Evolutionary conservation across 2,888 invertebrate species (phyloP).

Genomic region (Drosophila helvetica): DNA sequence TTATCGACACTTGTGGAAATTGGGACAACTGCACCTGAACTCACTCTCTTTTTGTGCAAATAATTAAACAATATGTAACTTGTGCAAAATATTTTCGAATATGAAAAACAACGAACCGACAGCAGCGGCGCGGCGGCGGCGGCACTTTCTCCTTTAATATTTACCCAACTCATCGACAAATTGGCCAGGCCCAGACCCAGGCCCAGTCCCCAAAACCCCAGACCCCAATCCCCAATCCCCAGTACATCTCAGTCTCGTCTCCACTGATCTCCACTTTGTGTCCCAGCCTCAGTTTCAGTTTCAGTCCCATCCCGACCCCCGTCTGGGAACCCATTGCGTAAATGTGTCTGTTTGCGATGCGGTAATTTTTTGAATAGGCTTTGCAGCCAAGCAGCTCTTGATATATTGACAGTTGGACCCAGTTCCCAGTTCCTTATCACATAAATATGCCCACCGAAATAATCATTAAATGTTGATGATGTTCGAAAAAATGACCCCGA

Average conservation of each 20-base stretch:
- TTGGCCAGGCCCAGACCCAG: conserved; percentile 50
- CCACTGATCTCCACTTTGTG: conserved; percentile 5
- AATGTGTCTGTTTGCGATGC: conserved; percentile 52
- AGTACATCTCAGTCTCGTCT: conserved; percentile 13
- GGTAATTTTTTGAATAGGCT: conserved; percentile 59
- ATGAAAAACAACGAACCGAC: conserved; percentile 36
- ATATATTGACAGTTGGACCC: conserved; percentile 46
- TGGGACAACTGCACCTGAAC: conserved; percentile 59
- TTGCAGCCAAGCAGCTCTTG: conserved; percentile 25
- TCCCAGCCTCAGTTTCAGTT: neutral
- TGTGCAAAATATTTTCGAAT: conserved; percentile 70
- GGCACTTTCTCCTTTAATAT: conserved; percentile 70
- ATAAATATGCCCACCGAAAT: conserved; percentile 24
- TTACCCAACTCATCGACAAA: conserved; percentile 58
- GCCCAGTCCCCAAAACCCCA: conserved; percentile 20
- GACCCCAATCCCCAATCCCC: conserved; percentile 12
- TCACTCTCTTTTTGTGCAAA: conserved; percentile 69
- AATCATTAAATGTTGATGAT: conserved; percentile 17
- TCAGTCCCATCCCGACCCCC: conserved; percentile 11
- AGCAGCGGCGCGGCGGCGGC: neutral
- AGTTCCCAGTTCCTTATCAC: conserved; percentile 52
- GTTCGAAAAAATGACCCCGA: conserved; percentile 10
- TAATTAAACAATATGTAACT: conserved; percentile 64
- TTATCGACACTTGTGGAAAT: conserved; percentile 65
- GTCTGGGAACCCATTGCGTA: conserved; percentile 62